A percentile compares a stretch with the other conserved stretches of the same genome.
Evolutionary conservation across 2,113 vertebrate genomes (phyloP).

Genomic region (Phaethon lepturus): DNA sequence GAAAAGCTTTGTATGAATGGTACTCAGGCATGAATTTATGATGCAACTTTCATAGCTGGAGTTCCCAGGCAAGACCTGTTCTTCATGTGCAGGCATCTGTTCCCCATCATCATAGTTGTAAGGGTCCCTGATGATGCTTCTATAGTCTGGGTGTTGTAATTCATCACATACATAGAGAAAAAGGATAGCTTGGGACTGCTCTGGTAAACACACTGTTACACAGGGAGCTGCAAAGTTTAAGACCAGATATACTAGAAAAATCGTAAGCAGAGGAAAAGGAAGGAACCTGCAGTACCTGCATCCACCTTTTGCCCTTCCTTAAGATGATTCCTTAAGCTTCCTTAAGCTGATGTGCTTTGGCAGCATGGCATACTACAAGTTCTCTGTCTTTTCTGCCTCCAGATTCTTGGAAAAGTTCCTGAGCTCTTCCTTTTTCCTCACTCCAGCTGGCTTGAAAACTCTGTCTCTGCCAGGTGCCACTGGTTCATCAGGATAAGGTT

Average conservation of each 20-base stretch:
- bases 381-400: slow-evolving; percentile 80
- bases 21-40: neutral
- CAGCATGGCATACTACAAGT: slow-evolving; percentile 80
- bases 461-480: slow-evolving; percentile 74
- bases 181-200: neutral
- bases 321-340: slow-evolving; percentile 49
- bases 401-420: slow-evolving; percentile 77
- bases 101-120: neutral
- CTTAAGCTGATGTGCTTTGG: slow-evolving; percentile 71
- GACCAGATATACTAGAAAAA: neutral
- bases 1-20: neutral
- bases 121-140: neutral
- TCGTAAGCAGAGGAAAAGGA: neutral
- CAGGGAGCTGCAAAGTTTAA: neutral
- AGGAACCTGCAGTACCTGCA: slow-evolving; percentile 58
- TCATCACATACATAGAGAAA: neutral
- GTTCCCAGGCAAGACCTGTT: neutral
- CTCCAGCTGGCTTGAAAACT: slow-evolving; percentile 81
- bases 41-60: neutral
- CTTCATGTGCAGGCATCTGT: neutral
- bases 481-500: slow-evolving; percentile 81
- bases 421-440: slow-evolving; percentile 78
- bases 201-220: neutral
- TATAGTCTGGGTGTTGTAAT: neutral
- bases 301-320: slow-evolving; percentile 80